Conservation (phyloP, 2,113 vertebrate species). For the Malurus alboscapulatus region DNA sequence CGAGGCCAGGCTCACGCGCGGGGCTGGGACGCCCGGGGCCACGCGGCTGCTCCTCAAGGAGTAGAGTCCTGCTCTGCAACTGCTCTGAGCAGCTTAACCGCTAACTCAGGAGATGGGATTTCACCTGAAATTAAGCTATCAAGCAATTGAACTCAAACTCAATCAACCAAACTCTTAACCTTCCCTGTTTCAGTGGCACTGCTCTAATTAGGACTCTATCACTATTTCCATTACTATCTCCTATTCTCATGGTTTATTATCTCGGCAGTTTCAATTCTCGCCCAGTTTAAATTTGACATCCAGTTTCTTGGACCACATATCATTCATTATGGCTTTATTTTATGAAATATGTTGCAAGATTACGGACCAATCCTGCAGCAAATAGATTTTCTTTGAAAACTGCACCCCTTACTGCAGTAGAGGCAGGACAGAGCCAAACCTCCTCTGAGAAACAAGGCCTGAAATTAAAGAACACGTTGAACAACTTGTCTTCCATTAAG, state of each 20-base stretch:
- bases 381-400: neutral
- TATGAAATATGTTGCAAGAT: constrained; percentile 2
- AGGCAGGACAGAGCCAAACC: neutral
- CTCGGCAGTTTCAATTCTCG: constrained; percentile 45
- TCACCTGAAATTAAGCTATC: constrained; percentile 71
- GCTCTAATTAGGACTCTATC: constrained; percentile 62
- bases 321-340: constrained; percentile 40
- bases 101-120: constrained; percentile 65
- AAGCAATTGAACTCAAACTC: constrained; percentile 68
- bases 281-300: constrained; percentile 48
- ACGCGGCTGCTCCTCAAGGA: neutral
- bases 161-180: constrained; percentile 69
- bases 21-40: neutral
- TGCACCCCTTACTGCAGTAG: neutral
- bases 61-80: constrained; percentile 30
- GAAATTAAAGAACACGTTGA: neutral
- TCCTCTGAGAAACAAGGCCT: neutral
- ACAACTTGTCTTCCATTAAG: neutral
- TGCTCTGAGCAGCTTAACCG: neutral
- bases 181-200: constrained; percentile 62
- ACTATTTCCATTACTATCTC: constrained; percentile 63
- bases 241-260: constrained; percentile 60
- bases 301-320: constrained; percentile 53
- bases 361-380: neutral
- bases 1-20: neutral